Conservation (phyloP, 2,113 vertebrate species). For the Corythaixoides concolor region DNA sequence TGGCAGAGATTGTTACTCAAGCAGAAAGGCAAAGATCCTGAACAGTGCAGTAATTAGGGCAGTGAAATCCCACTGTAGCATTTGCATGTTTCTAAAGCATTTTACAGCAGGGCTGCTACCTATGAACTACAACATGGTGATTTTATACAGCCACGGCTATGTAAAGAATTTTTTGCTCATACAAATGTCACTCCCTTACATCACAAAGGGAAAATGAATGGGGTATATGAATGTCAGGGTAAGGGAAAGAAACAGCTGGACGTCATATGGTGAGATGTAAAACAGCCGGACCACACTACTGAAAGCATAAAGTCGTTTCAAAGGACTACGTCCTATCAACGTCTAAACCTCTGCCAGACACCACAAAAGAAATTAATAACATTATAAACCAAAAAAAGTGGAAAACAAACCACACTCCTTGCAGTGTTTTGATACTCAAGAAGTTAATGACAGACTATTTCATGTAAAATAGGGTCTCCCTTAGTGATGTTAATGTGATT, state of each 20-base stretch:
- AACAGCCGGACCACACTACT: not conserved
- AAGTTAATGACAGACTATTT: not conserved
- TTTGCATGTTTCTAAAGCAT: not conserved
- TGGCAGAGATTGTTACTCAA: not conserved
- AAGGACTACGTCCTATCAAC: not conserved
- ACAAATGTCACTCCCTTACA: not conserved
- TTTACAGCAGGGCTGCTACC: not conserved
- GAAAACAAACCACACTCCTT: not conserved
- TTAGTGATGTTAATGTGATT: not conserved
- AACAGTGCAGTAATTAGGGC: not conserved
- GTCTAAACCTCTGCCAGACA: not conserved
- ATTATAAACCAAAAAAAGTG: not conserved
- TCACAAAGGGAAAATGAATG: not conserved
- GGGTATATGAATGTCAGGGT: not conserved
- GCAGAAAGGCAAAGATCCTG: not conserved
- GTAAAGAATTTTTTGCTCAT: not conserved
- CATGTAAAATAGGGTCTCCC: not conserved
- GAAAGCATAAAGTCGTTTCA: not conserved
- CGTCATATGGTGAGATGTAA: not conserved
- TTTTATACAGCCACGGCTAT: not conserved
- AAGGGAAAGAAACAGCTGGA: conserved; percentile 6
- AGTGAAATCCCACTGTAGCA: not conserved
- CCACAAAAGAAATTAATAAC: not conserved
- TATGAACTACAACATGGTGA: not conserved
- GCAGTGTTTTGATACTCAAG: not conserved